Evolutionary conservation across 2,113 vertebrate genomes (phyloP), one percentile per base, ranked within the genome.

Genomic region (Psophia crepitans): DNA sequence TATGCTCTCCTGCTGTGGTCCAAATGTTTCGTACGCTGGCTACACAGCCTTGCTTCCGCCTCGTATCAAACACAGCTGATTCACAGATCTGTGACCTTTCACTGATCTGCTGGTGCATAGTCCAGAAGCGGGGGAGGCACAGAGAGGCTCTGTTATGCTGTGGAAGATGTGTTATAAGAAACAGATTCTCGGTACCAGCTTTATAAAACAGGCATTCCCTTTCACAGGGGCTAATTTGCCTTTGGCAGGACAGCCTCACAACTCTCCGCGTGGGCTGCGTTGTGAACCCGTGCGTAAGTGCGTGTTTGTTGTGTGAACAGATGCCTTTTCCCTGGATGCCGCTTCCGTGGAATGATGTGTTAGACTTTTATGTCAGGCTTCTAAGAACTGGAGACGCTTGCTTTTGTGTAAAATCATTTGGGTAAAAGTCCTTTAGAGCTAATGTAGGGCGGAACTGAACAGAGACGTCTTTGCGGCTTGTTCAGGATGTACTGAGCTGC

Each of bases 1-100:
- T 46, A 19, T 18, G 60, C 86, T 91, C 56, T 94, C 93, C 91
- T 94, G 91, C 91, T 94, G 96, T 81, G 89, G 86, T 94, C 95
- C 94, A 70, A 92, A 80, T 89, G 84, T 95, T 93, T 93, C 83
- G 53, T 90, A 43, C 4, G 5, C 86, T 75, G 83, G 49, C 79
- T 92, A 78, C 83, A 70, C 70, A 89, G 76, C 83, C 63, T 75
- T 54, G 64, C 95, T 95, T 92, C 86, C 23, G 4, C 83, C 64
- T 60, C 1, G 0, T 58, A 89, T 91, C 86, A 77, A 83, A 84
- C 83, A 21, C 83, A 81, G 93, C 93, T 87, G 93, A 96, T 90
- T 77, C 93, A 89, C 83, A 86, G 71, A 80, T 84, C 71, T 57
- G 37, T 86, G 93, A 93, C 90, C 90, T 96, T 86, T 83, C 49